Evolutionary conservation across 1,140 invertebrate species (phyloP), one percentile per base, ranked within the genome.

Genomic region (Penaeus vannamei): DNA sequence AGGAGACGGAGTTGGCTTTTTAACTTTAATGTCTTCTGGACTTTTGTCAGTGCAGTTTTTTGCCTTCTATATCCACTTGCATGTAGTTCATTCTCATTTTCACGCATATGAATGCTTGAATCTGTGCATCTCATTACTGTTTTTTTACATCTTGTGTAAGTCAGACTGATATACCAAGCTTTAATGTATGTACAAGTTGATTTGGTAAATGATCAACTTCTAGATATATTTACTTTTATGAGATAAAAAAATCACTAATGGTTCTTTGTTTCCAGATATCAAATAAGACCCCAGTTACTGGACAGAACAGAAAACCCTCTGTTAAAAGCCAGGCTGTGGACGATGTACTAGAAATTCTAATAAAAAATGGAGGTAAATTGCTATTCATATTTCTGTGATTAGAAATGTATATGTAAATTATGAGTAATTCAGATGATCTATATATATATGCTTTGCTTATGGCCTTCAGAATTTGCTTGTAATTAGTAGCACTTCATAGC

Each of bases 281-380:
- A n/a, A 89, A 60, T 42, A 90, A 87, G 82, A 62, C 76, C 20
- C n/a, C 85, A 60, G 84, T 77, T 60, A 86, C 62, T 32, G 26
- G 72, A 2, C 72, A 82, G 29, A 60, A 69, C n/a, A 42, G 84
- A 59, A 90, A 90, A 36, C 69, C 87, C n/a, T 90, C 94, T 91
- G 93, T 96, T 23, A 97, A 97, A 92, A 96, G 96, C 92, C 97
- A 98, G 93, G 96, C 97, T 62, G 96, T 99, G 87, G 98, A 98
- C 92, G 98, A 99, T 93, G 97, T 99, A 0, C 93, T 99, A n/a
- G 97, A 98, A 92, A 98, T 99, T 91, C 94, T 99, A 0, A 98
- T 98, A 29, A 96, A 98, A 92, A 98, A 97, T 93, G 98, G 98
- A 72, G 94, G 94, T 94, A 92, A 89, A 59, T 42, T 59, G n/a